These are phyloP conservation scores for Epinephelus awoara DNA, from an alignment of 2,797 vertebrate species.

Conservation along the genomic window DNA sequence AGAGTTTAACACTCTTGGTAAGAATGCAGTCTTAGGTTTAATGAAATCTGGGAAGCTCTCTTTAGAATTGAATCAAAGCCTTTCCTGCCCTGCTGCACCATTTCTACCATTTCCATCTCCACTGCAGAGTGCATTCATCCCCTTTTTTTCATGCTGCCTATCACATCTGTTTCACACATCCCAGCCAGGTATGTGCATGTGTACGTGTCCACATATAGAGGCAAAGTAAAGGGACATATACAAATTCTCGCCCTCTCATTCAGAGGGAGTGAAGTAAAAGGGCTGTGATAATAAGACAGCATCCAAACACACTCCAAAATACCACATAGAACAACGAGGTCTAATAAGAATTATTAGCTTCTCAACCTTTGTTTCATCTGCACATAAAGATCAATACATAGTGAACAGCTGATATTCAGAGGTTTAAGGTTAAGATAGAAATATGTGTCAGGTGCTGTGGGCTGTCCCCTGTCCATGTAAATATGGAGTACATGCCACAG, in stretches of 20 bases:
- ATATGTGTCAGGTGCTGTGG: constrained; percentile 3
- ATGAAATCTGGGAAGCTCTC: constrained; percentile 54
- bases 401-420: neutral
- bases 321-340: neutral
- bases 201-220: neutral
- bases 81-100: constrained; percentile 37
- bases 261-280: constrained; percentile 6
- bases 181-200: constrained; percentile 5
- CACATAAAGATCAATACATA: constrained; percentile 2
- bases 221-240: constrained; percentile 7
- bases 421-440: constrained; percentile 6
- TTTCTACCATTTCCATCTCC: constrained; percentile 41
- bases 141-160: constrained; percentile 40
- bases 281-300: neutral
- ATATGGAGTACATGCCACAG: constrained; percentile 8
- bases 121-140: constrained; percentile 42
- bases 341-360: neutral
- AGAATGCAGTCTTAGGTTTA: constrained; percentile 40
- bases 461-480: neutral
- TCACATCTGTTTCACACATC: constrained; percentile 58
- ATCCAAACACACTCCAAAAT: neutral
- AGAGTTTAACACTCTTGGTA: constrained; percentile 45
- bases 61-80: constrained; percentile 53
- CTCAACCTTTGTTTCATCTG: neutral
- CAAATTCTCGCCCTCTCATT: neutral